Evolutionary conservation across 2,113 vertebrate species (phyloP).

Genomic region (Proteles cristata): DNA sequence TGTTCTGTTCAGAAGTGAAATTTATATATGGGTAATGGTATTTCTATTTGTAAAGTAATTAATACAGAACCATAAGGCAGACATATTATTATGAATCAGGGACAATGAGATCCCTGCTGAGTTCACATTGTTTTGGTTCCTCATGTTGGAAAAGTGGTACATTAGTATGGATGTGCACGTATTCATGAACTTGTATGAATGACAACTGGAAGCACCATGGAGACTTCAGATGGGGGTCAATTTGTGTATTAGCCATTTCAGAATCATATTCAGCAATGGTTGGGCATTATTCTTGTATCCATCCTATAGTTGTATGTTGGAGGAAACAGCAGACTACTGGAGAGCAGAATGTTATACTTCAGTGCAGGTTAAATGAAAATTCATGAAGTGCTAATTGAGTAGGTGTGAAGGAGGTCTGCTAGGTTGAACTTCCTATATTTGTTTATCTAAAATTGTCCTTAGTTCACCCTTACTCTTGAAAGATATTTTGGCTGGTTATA

Average conservation of each 20-base stretch:
- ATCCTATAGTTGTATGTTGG: neutral
- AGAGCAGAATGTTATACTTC: neutral
- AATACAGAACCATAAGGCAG: conserved; percentile 2
- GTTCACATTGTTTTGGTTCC: conserved; percentile 37
- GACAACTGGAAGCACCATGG: neutral
- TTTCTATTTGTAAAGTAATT: conserved; percentile 54
- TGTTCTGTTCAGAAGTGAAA: conserved; percentile 49
- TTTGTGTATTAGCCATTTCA: neutral
- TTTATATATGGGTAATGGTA: neutral
- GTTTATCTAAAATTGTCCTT: neutral
- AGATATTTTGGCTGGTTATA: conserved; percentile 38
- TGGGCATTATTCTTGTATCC: neutral
- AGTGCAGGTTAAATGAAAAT: neutral
- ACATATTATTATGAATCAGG: neutral
- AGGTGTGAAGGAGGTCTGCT: neutral
- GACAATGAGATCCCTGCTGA: conserved; percentile 5
- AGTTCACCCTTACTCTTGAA: neutral
- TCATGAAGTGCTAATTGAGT: neutral
- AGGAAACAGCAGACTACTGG: neutral
- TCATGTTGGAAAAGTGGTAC: neutral
- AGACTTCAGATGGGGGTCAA: conserved; percentile 13
- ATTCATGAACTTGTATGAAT: neutral
- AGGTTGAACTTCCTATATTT: neutral
- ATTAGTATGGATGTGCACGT: neutral
- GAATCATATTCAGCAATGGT: neutral